Evolutionary conservation across 2,797 vertebrate species (phyloP), one percentile per base, ranked within the genome.

Genomic region (Chrysocyon brachyurus): DNA sequence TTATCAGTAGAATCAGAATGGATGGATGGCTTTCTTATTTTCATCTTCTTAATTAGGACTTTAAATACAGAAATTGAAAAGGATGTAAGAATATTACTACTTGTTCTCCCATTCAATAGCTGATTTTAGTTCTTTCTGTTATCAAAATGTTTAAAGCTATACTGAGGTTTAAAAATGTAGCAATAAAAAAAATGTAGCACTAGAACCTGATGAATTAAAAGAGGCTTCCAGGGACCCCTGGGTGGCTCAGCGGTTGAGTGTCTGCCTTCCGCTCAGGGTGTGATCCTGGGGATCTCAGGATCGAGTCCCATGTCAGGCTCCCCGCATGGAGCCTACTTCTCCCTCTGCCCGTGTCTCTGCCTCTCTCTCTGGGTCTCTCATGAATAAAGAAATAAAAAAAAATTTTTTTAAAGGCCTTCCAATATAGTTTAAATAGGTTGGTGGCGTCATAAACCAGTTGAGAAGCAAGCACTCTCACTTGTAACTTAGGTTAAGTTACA

Each of bases 41-140:
- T 94, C 14, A 31, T 81, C 79, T 93, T n/a, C 24, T 88, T 77
- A 68, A 59, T 61, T 70, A 10, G 70, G 19, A 28, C 73, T 63
- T 94, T 77, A 83, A 77, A 79, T 85, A 31, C 2, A 31, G 24
- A 70, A 90, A 77, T 92, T 57, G 49, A 68, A 90, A 83, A 33
- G 24, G 17, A 70, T 92, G 17, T 63, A 63, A 56, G 75, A 70
- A 61, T 70, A 36, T 64, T 64, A 31, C 31, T 87, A 11, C 22
- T 85, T 70, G 14, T 79, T 33, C 61, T 68, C 54, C 64, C 63
- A 9, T 88, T 81, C 56, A 87, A 16, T 21, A 54, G 24, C 75
- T 78, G 22, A 28, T 93, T 93, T 92, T 64, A 92, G 26, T 72
- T 81, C 8, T 87, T 93, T 72, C 12, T 87, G 17, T 93, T 88